Evolutionary conservation across 2,797 vertebrate species (phyloP), one percentile per base, ranked within the genome.

Genomic region (Decapterus maruadsi): DNA sequence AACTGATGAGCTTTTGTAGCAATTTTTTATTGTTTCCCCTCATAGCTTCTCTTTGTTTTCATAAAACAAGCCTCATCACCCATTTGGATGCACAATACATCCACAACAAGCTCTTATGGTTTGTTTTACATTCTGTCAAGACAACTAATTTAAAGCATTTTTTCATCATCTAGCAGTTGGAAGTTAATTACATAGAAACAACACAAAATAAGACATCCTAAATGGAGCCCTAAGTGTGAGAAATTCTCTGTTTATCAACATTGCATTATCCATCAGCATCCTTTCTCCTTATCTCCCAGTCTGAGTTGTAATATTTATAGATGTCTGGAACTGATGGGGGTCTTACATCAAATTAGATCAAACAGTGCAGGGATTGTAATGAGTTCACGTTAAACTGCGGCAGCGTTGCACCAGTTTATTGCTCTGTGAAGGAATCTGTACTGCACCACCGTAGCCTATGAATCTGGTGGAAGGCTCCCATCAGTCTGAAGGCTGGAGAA

Each of bases 401-500:
- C 57, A 61, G 16, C 26, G 4, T 29, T 74, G 46, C 36, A 54
- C 42, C 29, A 63, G 22, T 58, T 42, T 63, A 50, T 60, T 70
- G 12, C 22, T 74, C 7, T 11, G 7, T 13, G 29, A 63, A 57
- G 36, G 58, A 29, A 29, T 26, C 36, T 54, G 20, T 70, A 53
- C 31, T 31, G 64, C 3, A 63, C 38, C 69, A 50, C 59, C 72
- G 40, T 71, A 48, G 57, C 45, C 12, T 75, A n/a, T 82, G 45
- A 38, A 56, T 68, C 22, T 78, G 29, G 48, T 80, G 55, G 65
- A 14, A 75, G 81, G 68, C 79, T 89, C 75, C 83, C 82, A 80
- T 87, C 62, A 72, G 87, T 78, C 70, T 75, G 45, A 67, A 74
- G 61, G 34, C 86, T 90, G 88, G 71, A 77, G 74, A 90, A 92